These are phyloP conservation scores for Coptotermes formosanus DNA, from an alignment of 1,140 invertebrate species.

Conservation along the genomic window DNA sequence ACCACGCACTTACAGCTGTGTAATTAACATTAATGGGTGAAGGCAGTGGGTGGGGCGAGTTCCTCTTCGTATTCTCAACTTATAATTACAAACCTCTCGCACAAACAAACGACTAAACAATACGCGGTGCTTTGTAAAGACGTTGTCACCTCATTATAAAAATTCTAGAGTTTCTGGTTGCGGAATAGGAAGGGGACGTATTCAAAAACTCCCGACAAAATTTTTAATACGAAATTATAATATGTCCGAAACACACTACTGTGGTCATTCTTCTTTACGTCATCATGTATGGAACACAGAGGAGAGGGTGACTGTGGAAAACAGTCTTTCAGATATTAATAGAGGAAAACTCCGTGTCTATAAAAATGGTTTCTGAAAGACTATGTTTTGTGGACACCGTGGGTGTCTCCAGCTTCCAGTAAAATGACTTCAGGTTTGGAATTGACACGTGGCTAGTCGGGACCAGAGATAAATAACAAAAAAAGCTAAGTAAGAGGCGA, in stretches of 20 bases:
- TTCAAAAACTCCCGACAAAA: neutral
- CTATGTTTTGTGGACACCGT: no score
- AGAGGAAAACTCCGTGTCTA: no score
- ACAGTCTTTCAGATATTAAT: no score
- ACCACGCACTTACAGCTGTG: neutral
- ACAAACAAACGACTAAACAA: neutral
- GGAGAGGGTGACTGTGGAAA: no score
- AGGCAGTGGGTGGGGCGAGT: neutral
- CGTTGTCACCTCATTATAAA: conserved; percentile 15
- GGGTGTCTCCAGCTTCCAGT: no score
- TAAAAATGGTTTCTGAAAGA: no score
- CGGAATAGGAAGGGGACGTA: neutral
- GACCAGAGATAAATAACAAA: no score
- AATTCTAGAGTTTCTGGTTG: neutral
- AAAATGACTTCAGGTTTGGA: no score
- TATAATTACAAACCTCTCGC: neutral
- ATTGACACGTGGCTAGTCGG: no score
- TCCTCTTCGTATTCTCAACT: neutral
- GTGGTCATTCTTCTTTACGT: neutral
- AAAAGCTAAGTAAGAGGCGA: no score
- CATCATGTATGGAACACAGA: no score
- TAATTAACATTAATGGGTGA: conserved; percentile 2
- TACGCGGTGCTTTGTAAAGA: neutral
- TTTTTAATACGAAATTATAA: neutral
- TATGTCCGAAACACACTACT: neutral